A percentile compares a stretch with the other conserved stretches of the same genome.
These are phyloP conservation scores for Lagocephalus sceleratus DNA, from an alignment of 2,797 vertebrate genomes.

Conservation along the genomic window DNA sequence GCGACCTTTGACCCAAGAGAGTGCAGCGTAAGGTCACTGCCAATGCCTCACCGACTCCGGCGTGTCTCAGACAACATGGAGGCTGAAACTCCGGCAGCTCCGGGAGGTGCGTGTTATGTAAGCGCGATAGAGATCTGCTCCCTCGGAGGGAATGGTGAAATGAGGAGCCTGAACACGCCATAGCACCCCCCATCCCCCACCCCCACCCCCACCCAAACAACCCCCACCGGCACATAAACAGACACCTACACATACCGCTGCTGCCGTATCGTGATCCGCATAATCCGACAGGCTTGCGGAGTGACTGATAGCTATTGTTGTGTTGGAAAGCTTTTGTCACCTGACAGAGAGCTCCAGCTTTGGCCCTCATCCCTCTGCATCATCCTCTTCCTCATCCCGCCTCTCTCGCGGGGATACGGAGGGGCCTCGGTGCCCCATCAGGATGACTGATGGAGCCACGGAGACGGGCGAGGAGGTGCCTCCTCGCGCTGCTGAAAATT, in stretches of 20 bases:
- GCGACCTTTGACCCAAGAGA: conserved; percentile 63
- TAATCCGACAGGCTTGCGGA: conserved; percentile 70
- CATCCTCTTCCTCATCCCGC: conserved; percentile 70
- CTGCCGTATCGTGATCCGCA: conserved; percentile 61
- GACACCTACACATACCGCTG: conserved; percentile 65
- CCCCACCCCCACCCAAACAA: conserved; percentile 38
- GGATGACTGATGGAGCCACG: conserved; percentile 61
- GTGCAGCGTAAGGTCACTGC: conserved; percentile 59
- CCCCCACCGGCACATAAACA: conserved; percentile 41
- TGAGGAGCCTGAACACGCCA: conserved; percentile 18
- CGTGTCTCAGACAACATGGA: too few relatives aligned
- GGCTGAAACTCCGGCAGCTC: conserved; percentile 1
- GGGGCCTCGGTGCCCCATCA: conserved; percentile 59
- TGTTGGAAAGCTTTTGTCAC: conserved; percentile 73
- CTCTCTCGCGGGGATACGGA: conserved; percentile 64
- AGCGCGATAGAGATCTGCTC: conserved; percentile 35
- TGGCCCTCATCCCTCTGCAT: conserved; percentile 72
- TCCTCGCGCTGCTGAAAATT: neutral
- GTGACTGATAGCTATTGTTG: conserved; percentile 77
- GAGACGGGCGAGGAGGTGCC: conserved; percentile 32
- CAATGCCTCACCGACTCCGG: conserved; percentile 33
- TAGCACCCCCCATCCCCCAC: conserved; percentile 9
- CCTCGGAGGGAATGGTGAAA: conserved; percentile 25
- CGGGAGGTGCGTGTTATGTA: conserved; percentile 22
- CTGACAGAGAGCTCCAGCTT: conserved; percentile 72